Evolutionary conservation across 2,113 vertebrate genomes (phyloP).

Genomic region (Labeo catla): DNA sequence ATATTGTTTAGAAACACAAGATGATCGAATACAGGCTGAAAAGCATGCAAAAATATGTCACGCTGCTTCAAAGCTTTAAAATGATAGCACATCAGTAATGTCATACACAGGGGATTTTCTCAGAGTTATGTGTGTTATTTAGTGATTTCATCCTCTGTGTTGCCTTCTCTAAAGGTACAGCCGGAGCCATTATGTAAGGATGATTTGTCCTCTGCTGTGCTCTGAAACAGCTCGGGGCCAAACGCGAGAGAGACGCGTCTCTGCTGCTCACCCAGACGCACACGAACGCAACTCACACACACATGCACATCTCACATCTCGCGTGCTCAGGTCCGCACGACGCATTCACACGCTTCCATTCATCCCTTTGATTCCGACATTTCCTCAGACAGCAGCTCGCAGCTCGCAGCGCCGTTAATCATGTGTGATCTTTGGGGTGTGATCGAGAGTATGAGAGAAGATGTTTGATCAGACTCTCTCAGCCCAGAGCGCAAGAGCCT

Average conservation of each 20-base stretch:
- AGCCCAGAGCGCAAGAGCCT: not conserved
- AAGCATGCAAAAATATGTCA: not conserved
- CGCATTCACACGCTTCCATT: not conserved
- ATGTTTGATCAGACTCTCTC: conserved; percentile 35
- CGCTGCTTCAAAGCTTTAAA: not conserved
- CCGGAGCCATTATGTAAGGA: conserved; percentile 44
- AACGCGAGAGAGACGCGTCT: not conserved
- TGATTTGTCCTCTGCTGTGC: conserved; percentile 27
- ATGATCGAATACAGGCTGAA: not conserved
- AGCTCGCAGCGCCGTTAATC: conserved; percentile 22
- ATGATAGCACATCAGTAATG: not conserved
- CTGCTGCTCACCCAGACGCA: not conserved
- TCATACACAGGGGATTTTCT: conserved; percentile 48
- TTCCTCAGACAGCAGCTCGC: conserved; percentile 10
- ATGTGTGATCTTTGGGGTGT: conserved; percentile 28
- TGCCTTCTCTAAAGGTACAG: conserved; percentile 54
- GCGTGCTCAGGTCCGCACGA: not conserved
- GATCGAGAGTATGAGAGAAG: conserved; percentile 23
- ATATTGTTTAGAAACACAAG: not conserved
- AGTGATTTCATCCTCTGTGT: conserved; percentile 61
- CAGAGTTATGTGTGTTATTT: conserved; percentile 68
- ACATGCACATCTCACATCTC: not conserved
- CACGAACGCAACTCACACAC: not conserved
- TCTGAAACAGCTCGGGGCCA: conserved; percentile 21
- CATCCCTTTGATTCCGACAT: conserved; percentile 10